phyloP scores from a whole-genome alignment of 2,797 vertebrate genomes.

The Chelonia mydas region DNA sequence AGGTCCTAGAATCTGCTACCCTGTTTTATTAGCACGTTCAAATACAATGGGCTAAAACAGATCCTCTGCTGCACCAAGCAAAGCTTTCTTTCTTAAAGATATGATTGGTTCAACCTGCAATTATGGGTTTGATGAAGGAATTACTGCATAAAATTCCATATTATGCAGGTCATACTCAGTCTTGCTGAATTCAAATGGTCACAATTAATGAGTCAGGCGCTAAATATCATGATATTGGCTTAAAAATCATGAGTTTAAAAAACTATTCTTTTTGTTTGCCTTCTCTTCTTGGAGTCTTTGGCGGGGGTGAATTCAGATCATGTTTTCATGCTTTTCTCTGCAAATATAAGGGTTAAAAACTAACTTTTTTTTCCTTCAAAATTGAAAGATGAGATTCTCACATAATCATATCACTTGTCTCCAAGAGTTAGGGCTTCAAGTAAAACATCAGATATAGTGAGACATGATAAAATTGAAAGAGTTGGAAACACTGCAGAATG shows the following conservation, averaged over 20 bases:
- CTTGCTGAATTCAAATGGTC: accelerated
- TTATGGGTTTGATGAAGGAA: not conserved
- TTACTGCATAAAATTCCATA: not conserved
- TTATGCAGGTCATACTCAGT: accelerated
- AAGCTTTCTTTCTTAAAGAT: not conserved
- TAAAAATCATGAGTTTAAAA: not conserved
- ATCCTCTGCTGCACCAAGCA: not conserved
- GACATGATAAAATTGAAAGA: accelerated
- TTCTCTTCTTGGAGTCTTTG: not conserved
- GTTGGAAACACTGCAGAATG: not conserved
- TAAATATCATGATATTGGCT: not conserved
- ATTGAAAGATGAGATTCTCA: not conserved
- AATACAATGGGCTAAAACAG: too few relatives aligned
- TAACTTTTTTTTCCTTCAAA: not conserved
- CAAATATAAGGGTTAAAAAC: too few relatives aligned
- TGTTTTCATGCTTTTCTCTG: not conserved
- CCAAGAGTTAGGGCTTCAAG: not conserved
- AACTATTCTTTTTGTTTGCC: not conserved
- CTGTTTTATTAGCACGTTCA: not conserved
- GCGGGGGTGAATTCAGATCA: not conserved
- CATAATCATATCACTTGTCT: not conserved
- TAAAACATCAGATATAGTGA: not conserved
- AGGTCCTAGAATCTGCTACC: accelerated
- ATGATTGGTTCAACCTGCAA: accelerated
- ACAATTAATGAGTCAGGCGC: not conserved